Evolutionary conservation across 37 sponge, comb jelly and placozoan species (phyloP).

Genomic region (Beroe forskalii): DNA sequence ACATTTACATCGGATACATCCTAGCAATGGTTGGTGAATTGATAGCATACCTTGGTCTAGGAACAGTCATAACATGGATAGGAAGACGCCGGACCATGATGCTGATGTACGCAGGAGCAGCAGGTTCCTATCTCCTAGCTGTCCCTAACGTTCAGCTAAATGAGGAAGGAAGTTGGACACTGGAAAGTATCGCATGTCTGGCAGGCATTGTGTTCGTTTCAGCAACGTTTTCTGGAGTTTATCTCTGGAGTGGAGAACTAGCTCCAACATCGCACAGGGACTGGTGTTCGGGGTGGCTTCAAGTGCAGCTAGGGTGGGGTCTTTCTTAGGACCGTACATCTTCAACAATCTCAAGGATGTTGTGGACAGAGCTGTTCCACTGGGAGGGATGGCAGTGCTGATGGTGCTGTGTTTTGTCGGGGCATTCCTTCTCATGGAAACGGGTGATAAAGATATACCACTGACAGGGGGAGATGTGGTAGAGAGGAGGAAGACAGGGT

Average conservation of each 20-base stretch:
- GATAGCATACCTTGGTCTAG: neutral
- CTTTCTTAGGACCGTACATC: constrained; percentile 34
- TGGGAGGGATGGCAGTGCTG: constrained; percentile 10
- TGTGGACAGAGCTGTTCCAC: neutral
- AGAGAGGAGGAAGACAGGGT: neutral
- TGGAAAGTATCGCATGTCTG: constrained; percentile 11
- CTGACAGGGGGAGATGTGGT: constrained; percentile 1
- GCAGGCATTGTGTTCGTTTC: constrained; percentile 4
- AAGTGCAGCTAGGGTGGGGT: neutral
- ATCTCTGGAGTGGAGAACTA: constrained; percentile 31
- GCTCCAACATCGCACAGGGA: constrained; percentile 44
- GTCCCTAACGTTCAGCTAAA: neutral
- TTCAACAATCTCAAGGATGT: constrained; percentile 3
- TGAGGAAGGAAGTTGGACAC: neutral
- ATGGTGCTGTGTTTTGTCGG: neutral
- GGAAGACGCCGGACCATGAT: neutral
- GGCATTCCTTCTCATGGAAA: neutral
- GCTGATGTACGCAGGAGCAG: neutral
- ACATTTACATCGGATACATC: constrained; percentile 5
- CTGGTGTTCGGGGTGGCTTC: constrained; percentile 9
- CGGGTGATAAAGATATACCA: neutral
- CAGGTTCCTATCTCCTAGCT: neutral
- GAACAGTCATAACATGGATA: neutral
- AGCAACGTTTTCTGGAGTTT: constrained; percentile 24
- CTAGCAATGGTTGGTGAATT: neutral